These are phyloP conservation scores for Nysson spinosus DNA, from an alignment of 2,888 invertebrate species.

Conservation along the genomic window DNA sequence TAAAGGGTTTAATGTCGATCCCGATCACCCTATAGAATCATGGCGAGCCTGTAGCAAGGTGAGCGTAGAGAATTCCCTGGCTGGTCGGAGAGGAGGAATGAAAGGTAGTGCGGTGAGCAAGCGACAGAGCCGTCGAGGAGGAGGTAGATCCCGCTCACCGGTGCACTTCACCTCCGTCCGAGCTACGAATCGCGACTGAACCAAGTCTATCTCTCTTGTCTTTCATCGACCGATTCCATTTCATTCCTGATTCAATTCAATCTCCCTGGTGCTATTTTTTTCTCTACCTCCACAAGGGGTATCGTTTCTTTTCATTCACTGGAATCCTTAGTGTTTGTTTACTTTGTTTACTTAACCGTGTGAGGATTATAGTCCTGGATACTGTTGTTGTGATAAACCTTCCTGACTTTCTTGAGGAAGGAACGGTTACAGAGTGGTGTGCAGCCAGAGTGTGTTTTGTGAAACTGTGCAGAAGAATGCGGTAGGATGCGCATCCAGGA, in stretches of 20 bases:
- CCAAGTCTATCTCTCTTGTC: constrained; percentile 8
- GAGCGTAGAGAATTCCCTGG: constrained; percentile 51
- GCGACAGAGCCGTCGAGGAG: constrained; percentile 13
- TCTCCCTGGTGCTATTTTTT: too few relatives aligned
- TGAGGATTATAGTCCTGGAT: too few relatives aligned
- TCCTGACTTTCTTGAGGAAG: background rate
- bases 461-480: constrained; percentile 62
- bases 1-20: too few relatives aligned
- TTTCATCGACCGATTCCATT: background rate
- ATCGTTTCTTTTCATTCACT: too few relatives aligned
- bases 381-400: background rate
- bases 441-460: constrained; percentile 17
- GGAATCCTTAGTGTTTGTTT: too few relatives aligned
- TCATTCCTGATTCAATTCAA: background rate
- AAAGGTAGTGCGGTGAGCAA: constrained; percentile 36
- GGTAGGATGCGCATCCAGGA: constrained; percentile 69
- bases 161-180: constrained; percentile 60
- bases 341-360: too few relatives aligned
- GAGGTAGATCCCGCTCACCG: constrained; percentile 59
- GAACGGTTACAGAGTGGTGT: constrained; percentile 3
- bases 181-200: constrained; percentile 49
- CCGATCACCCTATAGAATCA: constrained; percentile 10
- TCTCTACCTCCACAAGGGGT: too few relatives aligned
- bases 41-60: constrained; percentile 46
- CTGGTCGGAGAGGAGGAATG: constrained; percentile 52